These are phyloP conservation scores for Augochlorella aurata DNA, from an alignment of 2,888 invertebrate species.

Conservation along the genomic window DNA sequence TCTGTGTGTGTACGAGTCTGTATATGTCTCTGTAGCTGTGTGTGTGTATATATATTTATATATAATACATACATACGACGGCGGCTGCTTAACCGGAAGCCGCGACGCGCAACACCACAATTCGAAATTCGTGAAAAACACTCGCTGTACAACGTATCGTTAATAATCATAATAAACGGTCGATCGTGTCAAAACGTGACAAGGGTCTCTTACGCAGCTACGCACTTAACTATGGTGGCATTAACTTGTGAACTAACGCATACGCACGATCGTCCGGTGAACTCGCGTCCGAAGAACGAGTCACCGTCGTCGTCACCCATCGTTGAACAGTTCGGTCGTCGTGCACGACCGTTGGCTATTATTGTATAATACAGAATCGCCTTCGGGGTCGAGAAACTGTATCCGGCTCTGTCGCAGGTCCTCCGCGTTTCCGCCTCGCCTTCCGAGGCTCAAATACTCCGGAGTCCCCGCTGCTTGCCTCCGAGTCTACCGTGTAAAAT, in stretches of 20 bases:
- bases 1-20: background rate
- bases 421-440: background rate
- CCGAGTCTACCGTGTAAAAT: slow-evolving; percentile 29
- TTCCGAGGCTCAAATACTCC: too few relatives aligned
- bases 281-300: slow-evolving; percentile 41
- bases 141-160: slow-evolving; percentile 61
- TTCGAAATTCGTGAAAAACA: slow-evolving; percentile 60
- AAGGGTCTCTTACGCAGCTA: slow-evolving; percentile 62
- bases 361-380: slow-evolving; percentile 33
- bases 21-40: background rate
- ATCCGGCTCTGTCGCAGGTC: background rate
- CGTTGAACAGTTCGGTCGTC: slow-evolving; percentile 54
- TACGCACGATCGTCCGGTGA: slow-evolving; percentile 34
- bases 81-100: slow-evolving; percentile 20
- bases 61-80: slow-evolving; percentile 9
- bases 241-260: slow-evolving; percentile 27
- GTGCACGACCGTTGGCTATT: slow-evolving; percentile 45
- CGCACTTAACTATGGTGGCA: slow-evolving; percentile 52
- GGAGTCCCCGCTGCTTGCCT: too few relatives aligned
- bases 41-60: slow-evolving; percentile 10
- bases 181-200: slow-evolving; percentile 76
- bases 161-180: slow-evolving; percentile 62
- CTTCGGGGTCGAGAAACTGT: background rate
- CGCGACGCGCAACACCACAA: slow-evolving; percentile 39
- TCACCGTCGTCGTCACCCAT: slow-evolving; percentile 32